A percentile compares a stretch with the other conserved stretches of the same genome.
These are phyloP conservation scores for Steromphala cineraria DNA, from an alignment of 2,888 invertebrate genomes.

Conservation along the genomic window DNA sequence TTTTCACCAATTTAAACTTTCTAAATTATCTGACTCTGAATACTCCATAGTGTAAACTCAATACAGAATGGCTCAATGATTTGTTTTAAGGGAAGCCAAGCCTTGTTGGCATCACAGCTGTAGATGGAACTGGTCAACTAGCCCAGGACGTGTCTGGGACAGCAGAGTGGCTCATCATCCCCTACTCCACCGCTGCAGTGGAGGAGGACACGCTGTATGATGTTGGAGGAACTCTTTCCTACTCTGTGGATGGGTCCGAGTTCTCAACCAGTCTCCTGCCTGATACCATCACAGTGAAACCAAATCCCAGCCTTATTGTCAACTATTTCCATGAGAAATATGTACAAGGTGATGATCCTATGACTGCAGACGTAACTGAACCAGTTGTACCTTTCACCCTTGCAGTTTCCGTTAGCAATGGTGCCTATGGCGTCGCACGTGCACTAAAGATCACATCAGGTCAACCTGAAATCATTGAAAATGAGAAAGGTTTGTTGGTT, in stretches of 20 bases:
- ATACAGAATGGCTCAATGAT: not conserved
- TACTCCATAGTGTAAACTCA: too few species aligned
- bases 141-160: constrained; percentile 37
- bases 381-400: constrained; percentile 53
- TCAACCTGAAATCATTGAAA: constrained; percentile 62
- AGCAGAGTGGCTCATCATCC: constrained; percentile 55
- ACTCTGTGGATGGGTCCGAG: constrained; percentile 45
- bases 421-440: constrained; percentile 49
- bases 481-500: constrained; percentile 56
- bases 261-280: constrained; percentile 54
- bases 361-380: constrained; percentile 46
- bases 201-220: constrained; percentile 46
- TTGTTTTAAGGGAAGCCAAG: constrained; percentile 39
- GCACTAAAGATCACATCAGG: constrained; percentile 51
- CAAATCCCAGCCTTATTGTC: constrained; percentile 52
- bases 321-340: constrained; percentile 61
- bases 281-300: constrained; percentile 57
- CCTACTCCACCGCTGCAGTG: constrained; percentile 53
- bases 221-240: constrained; percentile 56
- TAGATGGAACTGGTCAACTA: constrained; percentile 47
- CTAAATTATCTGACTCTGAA: too few species aligned
- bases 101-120: constrained; percentile 44
- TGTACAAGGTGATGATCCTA: constrained; percentile 54
- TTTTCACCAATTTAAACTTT: too few species aligned
- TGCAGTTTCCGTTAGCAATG: constrained; percentile 50